phyloP scores from a whole-genome alignment of 2,797 vertebrate species.

The Ceryle rudis region DNA sequence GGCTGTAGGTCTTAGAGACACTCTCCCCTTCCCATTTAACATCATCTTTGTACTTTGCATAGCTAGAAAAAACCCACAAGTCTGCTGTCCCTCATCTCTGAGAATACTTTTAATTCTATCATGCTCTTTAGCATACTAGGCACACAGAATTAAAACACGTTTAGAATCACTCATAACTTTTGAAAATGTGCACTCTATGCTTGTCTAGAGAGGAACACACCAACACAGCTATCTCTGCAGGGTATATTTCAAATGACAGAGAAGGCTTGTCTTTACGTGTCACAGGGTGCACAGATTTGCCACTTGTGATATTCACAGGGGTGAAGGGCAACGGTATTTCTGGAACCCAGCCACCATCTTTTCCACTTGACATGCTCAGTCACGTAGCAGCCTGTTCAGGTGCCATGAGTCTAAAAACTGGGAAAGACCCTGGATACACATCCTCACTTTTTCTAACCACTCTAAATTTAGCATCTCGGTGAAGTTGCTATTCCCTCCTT shows the following conservation, averaged over 20 bases:
- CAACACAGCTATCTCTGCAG: background rate
- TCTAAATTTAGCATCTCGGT: constrained; percentile 4
- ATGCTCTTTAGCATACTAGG: background rate
- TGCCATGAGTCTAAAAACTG: background rate
- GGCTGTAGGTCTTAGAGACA: background rate
- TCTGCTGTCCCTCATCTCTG: background rate
- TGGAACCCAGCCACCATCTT: background rate
- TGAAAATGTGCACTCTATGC: background rate
- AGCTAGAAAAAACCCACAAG: background rate
- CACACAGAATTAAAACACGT: background rate
- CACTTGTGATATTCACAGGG: background rate
- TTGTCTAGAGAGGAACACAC: background rate
- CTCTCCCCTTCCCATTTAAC: background rate
- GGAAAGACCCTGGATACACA: background rate
- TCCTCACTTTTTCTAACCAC: background rate
- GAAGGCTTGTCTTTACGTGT: background rate
- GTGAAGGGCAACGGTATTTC: background rate
- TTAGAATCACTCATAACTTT: background rate
- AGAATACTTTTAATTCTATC: background rate
- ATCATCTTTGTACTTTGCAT: background rate
- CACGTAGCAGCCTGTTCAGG: background rate
- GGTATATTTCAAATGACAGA: background rate
- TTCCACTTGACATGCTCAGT: background rate
- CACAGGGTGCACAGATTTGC: background rate
- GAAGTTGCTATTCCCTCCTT: background rate